A percentile compares a stretch with the other conserved stretches of the same genome.
Conservation (phyloP, 2,888 invertebrate species). For the Cosmorhoe ocellata region DNA sequence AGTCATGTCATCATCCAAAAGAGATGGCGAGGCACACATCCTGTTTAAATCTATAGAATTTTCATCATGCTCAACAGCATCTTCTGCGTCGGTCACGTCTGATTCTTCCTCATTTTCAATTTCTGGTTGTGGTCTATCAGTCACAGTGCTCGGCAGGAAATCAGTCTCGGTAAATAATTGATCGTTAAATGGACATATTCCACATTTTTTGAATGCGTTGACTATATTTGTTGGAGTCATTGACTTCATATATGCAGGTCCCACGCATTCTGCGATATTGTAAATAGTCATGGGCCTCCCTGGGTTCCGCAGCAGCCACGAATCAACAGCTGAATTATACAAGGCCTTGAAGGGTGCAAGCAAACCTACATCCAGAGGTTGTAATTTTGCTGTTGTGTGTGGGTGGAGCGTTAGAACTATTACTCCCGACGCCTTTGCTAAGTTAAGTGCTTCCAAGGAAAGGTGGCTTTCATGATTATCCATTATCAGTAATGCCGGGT, state of each 20-base stretch:
- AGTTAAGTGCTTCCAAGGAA: conserved; percentile 29
- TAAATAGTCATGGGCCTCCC: conserved; percentile 30
- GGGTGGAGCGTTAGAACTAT: conserved; percentile 31
- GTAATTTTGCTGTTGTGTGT: conserved; percentile 32
- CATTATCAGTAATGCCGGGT: too few relatives aligned
- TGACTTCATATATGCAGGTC: conserved; percentile 20
- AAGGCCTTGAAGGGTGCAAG: conserved; percentile 29
- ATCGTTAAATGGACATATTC: too few relatives aligned
- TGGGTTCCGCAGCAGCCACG: conserved; percentile 32
- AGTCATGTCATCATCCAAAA: too few relatives aligned
- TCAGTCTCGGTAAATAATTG: too few relatives aligned
- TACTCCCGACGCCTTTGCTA: conserved; percentile 29
- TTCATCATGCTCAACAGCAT: too few relatives aligned
- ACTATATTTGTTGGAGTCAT: neutral
- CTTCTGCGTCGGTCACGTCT: neutral
- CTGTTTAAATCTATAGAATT: too few relatives aligned
- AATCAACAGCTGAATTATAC: conserved; percentile 27
- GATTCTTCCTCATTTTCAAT: neutral
- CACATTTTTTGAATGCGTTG: too few relatives aligned
- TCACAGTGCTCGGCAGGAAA: neutral
- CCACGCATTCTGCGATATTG: conserved; percentile 30
- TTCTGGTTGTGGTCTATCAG: neutral
- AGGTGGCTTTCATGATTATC: conserved; percentile 7
- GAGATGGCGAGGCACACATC: too few relatives aligned
- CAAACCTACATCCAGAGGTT: conserved; percentile 34